phyloP scores from a whole-genome alignment of 2,113 vertebrate genomes.

The Cynopterus brachyotis region DNA sequence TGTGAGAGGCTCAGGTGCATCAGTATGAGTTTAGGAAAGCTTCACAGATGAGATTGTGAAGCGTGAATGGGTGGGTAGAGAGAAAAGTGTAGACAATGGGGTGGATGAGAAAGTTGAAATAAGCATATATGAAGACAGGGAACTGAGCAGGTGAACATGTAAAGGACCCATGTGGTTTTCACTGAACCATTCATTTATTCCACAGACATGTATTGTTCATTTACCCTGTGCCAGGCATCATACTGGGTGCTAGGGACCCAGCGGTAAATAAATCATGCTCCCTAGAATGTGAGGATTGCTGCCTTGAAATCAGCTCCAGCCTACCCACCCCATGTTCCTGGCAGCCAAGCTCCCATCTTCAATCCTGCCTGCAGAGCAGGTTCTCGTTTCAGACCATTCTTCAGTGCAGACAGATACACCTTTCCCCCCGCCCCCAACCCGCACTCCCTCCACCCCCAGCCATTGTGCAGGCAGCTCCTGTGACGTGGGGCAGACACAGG shows the following conservation, averaged over 20 bases:
- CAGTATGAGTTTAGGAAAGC: neutral
- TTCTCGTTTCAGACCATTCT: neutral
- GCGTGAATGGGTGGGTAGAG: neutral
- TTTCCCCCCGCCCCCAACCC: neutral
- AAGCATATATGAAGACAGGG: neutral
- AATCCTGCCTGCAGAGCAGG: neutral
- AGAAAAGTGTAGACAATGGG: neutral
- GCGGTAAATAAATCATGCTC: neutral
- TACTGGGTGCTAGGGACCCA: neutral
- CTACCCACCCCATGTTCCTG: neutral
- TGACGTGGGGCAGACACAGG: slow-evolving; percentile 41
- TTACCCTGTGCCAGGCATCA: neutral
- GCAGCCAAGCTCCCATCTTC: neutral
- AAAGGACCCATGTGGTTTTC: neutral
- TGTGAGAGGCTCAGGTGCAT: neutral
- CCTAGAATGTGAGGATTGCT: too few relatives aligned
- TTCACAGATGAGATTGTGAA: rapidly evolving
- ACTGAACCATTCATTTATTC: neutral
- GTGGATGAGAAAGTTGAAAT: neutral
- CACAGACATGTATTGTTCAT: neutral
- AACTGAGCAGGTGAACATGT: neutral
- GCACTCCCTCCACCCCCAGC: neutral
- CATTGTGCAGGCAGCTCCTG: neutral
- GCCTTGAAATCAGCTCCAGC: neutral
- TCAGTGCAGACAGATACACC: neutral